Percentiles rank a stretch among this genome's conserved stretches.
Conservation (phyloP, 2,888 invertebrate genomes). For the Acleris holmiana region DNA sequence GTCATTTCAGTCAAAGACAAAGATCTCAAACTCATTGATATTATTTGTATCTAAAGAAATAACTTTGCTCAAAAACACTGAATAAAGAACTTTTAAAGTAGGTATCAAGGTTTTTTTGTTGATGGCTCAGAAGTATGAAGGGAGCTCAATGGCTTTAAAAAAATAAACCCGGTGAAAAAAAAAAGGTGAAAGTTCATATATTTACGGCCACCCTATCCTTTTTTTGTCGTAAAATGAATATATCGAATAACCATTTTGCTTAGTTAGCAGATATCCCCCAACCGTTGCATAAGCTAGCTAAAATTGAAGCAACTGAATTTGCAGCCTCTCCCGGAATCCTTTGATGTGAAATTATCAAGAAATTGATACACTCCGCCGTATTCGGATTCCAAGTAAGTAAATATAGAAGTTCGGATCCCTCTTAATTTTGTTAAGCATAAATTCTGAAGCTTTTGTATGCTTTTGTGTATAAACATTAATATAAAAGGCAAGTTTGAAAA, state of each 20-base stretch:
- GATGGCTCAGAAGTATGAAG: too few species aligned
- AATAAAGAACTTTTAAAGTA: too few species aligned
- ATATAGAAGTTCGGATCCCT: constrained; percentile 30
- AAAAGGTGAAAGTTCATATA: neutral
- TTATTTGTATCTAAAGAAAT: too few species aligned
- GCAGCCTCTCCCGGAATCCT: constrained; percentile 20
- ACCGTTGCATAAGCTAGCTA: constrained; percentile 26
- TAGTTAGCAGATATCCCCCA: constrained; percentile 19
- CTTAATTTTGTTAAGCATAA: constrained; percentile 25
- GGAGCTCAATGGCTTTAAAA: neutral
- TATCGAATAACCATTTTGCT: constrained; percentile 8
- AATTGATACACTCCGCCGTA: constrained; percentile 25
- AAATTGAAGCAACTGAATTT: constrained; percentile 23
- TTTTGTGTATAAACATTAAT: constrained; percentile 33
- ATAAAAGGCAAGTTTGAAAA: constrained; percentile 13
- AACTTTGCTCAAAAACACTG: too few species aligned
- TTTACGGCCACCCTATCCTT: neutral
- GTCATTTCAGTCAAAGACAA: too few species aligned
- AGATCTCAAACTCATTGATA: too few species aligned
- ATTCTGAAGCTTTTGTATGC: constrained; percentile 30
- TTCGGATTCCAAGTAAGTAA: constrained; percentile 21
- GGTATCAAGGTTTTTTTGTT: too few species aligned
- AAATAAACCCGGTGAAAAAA: neutral
- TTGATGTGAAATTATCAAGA: constrained; percentile 35
- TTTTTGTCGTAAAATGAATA: constrained; percentile 1